Percentiles rank a stretch among this genome's conserved stretches.
These are phyloP conservation scores for Tethea ocularis DNA, from an alignment of 2,888 invertebrate species.

Conservation along the genomic window DNA sequence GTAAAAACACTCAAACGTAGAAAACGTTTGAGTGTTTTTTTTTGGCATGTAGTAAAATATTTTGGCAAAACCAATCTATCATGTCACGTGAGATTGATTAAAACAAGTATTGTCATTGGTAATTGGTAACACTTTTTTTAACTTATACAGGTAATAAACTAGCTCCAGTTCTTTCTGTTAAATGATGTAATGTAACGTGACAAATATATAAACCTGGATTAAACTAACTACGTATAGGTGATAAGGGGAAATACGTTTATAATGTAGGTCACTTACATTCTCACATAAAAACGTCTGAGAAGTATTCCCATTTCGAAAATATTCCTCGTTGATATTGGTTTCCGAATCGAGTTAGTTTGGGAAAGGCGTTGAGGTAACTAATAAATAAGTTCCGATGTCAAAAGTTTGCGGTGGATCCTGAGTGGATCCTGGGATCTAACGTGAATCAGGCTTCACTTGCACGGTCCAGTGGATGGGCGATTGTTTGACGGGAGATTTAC, in stretches of 20 bases:
- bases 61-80: no score
- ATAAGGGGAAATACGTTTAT: not conserved
- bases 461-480: slow-evolving; percentile 5
- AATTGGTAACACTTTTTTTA: no score
- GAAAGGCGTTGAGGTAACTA: slow-evolving; percentile 36
- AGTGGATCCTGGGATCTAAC: slow-evolving; percentile 11
- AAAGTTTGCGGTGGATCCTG: slow-evolving; percentile 28
- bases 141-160: no score
- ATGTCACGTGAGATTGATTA: no score
- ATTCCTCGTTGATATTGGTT: slow-evolving; percentile 8
- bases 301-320: slow-evolving; percentile 8
- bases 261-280: not conserved
- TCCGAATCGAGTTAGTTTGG: slow-evolving; percentile 15
- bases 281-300: slow-evolving; percentile 7
- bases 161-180: no score
- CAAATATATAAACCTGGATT: no score
- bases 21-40: no score
- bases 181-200: no score
- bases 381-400: slow-evolving; percentile 39
- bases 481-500: slow-evolving; percentile 11
- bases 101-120: no score
- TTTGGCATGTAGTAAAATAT: no score
- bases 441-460: slow-evolving; percentile 1
- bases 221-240: no score
- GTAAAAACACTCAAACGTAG: no score